Conservation (phyloP, 2,113 vertebrate genomes). For the Merops nubicus region DNA sequence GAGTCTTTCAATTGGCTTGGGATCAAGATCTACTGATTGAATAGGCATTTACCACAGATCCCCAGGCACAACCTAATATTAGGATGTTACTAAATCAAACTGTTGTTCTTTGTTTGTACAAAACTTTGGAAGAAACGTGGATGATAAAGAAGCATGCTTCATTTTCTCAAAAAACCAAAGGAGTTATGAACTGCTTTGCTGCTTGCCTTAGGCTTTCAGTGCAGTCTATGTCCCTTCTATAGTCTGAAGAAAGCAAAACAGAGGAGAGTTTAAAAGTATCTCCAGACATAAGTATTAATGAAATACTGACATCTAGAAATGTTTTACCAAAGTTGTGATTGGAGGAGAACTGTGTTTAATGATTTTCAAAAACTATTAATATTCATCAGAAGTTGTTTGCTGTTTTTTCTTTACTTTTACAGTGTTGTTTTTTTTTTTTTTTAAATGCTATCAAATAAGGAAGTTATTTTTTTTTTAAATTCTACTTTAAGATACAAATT, state of each 20-base stretch:
- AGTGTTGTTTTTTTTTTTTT: too few species aligned
- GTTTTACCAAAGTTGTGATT: not conserved
- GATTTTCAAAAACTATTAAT: not conserved
- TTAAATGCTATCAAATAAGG: not conserved
- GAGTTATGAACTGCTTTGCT: not conserved
- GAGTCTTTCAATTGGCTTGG: constrained; percentile 14
- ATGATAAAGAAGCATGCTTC: not conserved
- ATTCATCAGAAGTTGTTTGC: not conserved
- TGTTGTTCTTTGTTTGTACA: constrained; percentile 3
- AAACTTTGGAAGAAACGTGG: not conserved
- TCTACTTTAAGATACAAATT: not conserved
- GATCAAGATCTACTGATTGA: constrained; percentile 29
- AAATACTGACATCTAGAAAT: not conserved
- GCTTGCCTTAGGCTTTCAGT: not conserved
- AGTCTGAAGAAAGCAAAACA: not conserved
- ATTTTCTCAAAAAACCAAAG: not conserved
- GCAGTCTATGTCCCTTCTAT: not conserved
- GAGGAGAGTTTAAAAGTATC: not conserved
- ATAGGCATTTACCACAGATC: not conserved
- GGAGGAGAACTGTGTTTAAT: not conserved
- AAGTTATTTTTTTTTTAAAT: not conserved
- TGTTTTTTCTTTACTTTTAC: not conserved
- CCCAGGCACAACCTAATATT: constrained; percentile 6
- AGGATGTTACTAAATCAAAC: constrained; percentile 26
- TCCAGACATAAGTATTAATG: not conserved